Conservation (phyloP, 2,888 invertebrate species). For the Acanthacorydalis orientalis region DNA sequence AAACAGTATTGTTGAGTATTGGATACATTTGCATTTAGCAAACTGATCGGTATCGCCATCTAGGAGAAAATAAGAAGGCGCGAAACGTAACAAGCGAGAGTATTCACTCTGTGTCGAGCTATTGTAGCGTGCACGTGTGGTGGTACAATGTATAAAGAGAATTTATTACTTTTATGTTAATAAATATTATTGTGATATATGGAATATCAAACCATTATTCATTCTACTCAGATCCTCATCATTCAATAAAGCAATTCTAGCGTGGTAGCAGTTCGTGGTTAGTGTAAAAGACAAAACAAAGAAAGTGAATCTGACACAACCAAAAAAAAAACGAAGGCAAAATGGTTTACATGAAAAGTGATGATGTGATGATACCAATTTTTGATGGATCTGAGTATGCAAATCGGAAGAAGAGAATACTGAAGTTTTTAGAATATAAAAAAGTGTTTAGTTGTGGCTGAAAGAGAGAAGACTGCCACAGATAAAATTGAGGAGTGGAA, state of each 20-base stretch:
- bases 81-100: too few species aligned
- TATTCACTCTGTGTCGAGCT: background rate
- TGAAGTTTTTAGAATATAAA: conserved; percentile 8
- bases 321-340: background rate
- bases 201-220: too few species aligned
- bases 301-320: background rate
- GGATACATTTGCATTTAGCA: background rate
- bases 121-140: too few species aligned
- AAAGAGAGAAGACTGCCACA: background rate
- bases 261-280: conserved; percentile 1
- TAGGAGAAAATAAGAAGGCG: background rate
- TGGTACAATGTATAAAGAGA: too few species aligned
- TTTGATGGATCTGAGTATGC: conserved; percentile 10
- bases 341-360: conserved; percentile 7
- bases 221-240: too few species aligned
- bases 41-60: background rate
- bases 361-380: conserved; percentile 9
- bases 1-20: conserved; percentile 5
- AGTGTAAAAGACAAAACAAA: background rate
- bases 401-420: conserved; percentile 10
- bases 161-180: background rate
- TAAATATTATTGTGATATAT: background rate
- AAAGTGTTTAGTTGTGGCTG: conserved; percentile 6
- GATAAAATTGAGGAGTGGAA: conserved; percentile 6
- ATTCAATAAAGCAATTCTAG: background rate